phyloP scores from a whole-genome alignment of 2,113 vertebrate genomes.

The Pipa parva region DNA sequence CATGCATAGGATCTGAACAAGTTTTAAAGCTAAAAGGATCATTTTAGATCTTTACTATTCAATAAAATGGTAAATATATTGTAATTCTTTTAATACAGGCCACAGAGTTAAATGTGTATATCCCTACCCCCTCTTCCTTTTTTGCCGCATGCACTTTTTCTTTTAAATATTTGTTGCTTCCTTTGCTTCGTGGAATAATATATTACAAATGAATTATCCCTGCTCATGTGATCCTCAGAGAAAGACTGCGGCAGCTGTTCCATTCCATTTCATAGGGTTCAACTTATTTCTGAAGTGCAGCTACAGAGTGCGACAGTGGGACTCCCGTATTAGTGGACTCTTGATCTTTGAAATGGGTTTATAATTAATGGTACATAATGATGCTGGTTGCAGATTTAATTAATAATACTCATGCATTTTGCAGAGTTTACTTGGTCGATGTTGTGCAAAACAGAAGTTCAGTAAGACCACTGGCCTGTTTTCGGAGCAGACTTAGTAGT shows the following conservation, averaged over 20 bases:
- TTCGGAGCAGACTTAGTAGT: too few species aligned
- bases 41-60: neutral
- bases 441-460: too few species aligned
- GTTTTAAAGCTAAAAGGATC: neutral
- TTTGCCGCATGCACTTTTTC: constrained; percentile 41
- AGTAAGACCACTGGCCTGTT: too few species aligned
- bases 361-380: too few species aligned
- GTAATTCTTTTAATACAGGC: neutral
- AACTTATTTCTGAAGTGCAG: too few species aligned
- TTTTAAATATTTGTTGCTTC: constrained; percentile 24
- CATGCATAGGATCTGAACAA: neutral
- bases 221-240: constrained; percentile 7
- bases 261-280: constrained; percentile 10
- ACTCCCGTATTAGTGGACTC: neutral
- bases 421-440: too few species aligned
- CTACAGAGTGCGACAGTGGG: neutral
- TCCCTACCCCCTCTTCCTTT: neutral
- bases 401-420: too few species aligned
- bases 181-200: neutral
- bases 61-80: neutral
- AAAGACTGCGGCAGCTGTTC: neutral
- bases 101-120: constrained; percentile 1
- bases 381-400: too few species aligned
- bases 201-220: constrained; percentile 15
- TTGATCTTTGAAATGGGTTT: neutral